Percentiles rank a stretch among this genome's conserved stretches.
Evolutionary conservation across 2,888 invertebrate genomes (phyloP).

Genomic region (Pachydiplax longipennis): DNA sequence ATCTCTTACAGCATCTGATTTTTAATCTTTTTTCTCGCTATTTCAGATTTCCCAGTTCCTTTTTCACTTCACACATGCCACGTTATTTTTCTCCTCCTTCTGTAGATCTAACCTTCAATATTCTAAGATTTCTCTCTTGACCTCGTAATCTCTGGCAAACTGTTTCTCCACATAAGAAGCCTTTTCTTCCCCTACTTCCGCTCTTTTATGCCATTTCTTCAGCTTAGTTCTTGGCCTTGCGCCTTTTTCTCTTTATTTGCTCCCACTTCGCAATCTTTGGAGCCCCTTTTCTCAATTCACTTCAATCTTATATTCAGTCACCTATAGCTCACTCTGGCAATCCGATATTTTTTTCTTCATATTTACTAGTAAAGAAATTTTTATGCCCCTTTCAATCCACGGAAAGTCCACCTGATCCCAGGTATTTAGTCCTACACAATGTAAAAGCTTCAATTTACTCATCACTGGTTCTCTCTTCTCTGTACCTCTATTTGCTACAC

Average conservation of each 20-base stretch:
- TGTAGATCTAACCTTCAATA: neutral
- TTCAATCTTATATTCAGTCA: neutral
- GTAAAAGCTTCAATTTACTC: too few species aligned
- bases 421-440: neutral
- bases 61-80: neutral
- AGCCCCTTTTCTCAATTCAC: neutral
- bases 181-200: neutral
- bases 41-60: neutral
- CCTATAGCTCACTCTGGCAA: too few species aligned
- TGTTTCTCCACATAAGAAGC: neutral
- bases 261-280: too few species aligned
- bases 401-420: neutral
- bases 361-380: too few species aligned
- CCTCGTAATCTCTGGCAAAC: neutral
- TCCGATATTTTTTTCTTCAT: too few species aligned
- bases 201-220: too few species aligned
- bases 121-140: neutral
- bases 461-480: too few species aligned
- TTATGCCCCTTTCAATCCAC: neutral
- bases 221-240: neutral
- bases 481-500: too few species aligned
- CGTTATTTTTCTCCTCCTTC: neutral
- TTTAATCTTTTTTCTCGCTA: neutral
- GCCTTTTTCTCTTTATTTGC: neutral
- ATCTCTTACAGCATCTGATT: neutral